phyloP scores from a whole-genome alignment of 2,113 vertebrate genomes.

The Odobenus rosmarus region DNA sequence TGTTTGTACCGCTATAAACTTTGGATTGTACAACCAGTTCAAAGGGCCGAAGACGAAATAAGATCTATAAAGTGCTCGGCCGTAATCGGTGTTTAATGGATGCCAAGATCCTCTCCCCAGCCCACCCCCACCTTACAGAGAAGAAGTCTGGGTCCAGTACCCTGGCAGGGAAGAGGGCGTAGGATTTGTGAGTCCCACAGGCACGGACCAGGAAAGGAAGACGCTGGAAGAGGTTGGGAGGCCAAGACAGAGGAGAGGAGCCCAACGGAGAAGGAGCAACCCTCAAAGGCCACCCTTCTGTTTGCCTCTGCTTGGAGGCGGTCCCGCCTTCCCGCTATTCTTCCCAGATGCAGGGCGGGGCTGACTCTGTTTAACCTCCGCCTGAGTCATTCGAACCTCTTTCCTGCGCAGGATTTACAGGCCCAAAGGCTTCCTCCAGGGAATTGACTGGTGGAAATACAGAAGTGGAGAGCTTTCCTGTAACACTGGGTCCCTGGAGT shows the following conservation, averaged over 20 bases:
- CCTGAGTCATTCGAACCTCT: neutral
- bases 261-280: neutral
- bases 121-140: neutral
- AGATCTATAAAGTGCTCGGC: neutral
- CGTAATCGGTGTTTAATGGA: neutral
- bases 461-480: neutral
- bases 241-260: too few species aligned
- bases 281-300: neutral
- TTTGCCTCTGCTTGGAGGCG: neutral
- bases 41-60: neutral
- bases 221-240: neutral
- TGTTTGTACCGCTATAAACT: neutral
- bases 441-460: neutral
- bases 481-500: neutral
- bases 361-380: neutral
- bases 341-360: neutral
- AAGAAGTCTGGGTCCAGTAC: neutral
- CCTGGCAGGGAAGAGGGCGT: neutral
- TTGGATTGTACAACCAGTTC: neutral
- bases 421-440: neutral
- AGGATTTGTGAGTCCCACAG: neutral
- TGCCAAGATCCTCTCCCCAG: neutral
- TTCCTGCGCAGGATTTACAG: rapidly evolving
- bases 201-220: neutral
- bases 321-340: neutral